Conservation (phyloP, 2,888 invertebrate genomes). For the Lithophane ornitopus region DNA sequence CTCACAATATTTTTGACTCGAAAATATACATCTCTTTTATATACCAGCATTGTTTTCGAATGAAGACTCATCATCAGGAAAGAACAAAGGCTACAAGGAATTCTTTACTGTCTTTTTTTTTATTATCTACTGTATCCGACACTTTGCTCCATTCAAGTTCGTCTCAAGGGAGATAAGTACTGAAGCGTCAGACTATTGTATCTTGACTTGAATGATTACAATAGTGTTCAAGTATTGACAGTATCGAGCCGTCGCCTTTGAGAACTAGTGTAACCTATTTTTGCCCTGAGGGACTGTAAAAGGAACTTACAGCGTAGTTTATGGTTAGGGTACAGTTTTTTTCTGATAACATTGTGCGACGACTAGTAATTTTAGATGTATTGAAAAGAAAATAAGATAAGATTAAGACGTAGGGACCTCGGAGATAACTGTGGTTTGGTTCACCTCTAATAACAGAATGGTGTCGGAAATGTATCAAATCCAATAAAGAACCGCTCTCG, state of each 20-base stretch:
- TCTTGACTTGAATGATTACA: conserved; percentile 47
- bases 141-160: conserved; percentile 18
- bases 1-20: neutral
- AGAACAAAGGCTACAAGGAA: neutral
- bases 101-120: conserved; percentile 24
- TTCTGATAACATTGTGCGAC: neutral
- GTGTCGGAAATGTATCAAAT: neutral
- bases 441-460: neutral
- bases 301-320: neutral
- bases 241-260: conserved; percentile 39
- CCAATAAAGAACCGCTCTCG: neutral
- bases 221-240: conserved; percentile 55
- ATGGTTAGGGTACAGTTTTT: neutral
- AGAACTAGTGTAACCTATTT: conserved; percentile 44
- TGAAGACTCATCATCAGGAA: neutral
- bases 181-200: conserved; percentile 34
- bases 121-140: conserved; percentile 22
- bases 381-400: neutral
- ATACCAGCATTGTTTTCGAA: conserved; percentile 16
- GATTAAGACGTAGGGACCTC: too few relatives aligned
- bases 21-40: conserved; percentile 6
- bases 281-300: conserved; percentile 24
- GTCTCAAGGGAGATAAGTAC: conserved; percentile 52
- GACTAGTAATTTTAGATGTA: neutral
- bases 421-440: neutral